Evolutionary conservation across 2,113 vertebrate genomes (phyloP).

Genomic region (Motacilla alba): DNA sequence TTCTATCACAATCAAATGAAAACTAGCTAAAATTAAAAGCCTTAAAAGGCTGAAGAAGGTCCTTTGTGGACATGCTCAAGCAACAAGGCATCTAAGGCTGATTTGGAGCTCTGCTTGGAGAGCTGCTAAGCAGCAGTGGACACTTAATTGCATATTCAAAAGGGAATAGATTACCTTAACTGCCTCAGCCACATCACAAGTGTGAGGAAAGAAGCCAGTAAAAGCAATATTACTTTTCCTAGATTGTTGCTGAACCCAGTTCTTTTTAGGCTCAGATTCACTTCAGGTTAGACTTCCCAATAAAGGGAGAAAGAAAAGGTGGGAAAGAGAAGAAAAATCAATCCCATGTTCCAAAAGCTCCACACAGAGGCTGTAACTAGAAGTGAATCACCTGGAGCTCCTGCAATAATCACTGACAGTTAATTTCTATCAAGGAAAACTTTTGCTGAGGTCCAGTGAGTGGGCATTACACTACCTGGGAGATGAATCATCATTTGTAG

Average conservation of each 20-base stretch:
- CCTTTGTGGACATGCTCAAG: background rate
- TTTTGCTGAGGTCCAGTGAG: background rate
- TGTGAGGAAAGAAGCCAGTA: background rate
- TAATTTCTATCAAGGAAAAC: background rate
- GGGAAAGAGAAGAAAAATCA: background rate
- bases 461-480: background rate
- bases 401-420: background rate
- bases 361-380: conserved; percentile 44
- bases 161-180: background rate
- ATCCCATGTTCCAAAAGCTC: conserved; percentile 46
- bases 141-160: background rate
- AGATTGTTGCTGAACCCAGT: background rate
- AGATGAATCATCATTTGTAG: conserved; percentile 3
- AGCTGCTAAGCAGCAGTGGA: background rate
- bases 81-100: background rate
- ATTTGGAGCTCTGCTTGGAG: background rate
- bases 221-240: background rate
- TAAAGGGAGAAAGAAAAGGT: background rate
- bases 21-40: background rate
- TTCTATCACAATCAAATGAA: background rate
- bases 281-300: background rate
- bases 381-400: background rate
- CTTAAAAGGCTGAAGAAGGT: background rate
- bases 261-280: background rate
- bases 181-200: background rate